Conservation (phyloP, 2,113 vertebrate species). For the Paratilapia polleni region DNA sequence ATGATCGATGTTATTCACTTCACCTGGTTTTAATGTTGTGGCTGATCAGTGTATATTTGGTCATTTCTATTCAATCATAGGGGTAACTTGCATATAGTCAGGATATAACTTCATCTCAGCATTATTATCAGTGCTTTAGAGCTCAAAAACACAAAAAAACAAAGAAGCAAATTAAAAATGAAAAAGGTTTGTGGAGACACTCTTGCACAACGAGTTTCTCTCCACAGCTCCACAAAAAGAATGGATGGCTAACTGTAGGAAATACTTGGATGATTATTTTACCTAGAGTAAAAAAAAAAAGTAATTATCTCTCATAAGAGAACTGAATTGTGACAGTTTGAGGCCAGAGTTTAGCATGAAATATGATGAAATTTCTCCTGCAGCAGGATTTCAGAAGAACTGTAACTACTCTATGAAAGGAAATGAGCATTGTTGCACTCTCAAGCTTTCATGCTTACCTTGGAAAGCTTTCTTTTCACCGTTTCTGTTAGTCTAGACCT, state of each 20-base stretch:
- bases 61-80: background rate
- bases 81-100: fast-evolving
- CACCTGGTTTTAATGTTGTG: background rate
- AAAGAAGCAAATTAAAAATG: fast-evolving
- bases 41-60: background rate
- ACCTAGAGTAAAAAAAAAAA: background rate
- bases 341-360: background rate
- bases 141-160: background rate
- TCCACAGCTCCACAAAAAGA: background rate
- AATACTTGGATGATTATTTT: fast-evolving
- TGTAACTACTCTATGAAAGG: background rate
- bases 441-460: background rate
- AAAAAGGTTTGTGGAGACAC: background rate
- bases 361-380: background rate
- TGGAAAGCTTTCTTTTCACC: background rate
- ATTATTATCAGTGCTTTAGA: background rate
- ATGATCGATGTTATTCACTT: background rate
- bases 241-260: background rate
- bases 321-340: background rate
- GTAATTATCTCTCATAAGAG: background rate
- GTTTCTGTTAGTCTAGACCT: background rate
- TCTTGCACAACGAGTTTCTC: background rate
- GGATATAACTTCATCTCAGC: background rate
- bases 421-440: background rate
- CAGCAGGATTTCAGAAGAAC: background rate